Evolutionary conservation across 2,888 invertebrate species (phyloP).

Genomic region (Drosophila niveifrons): DNA sequence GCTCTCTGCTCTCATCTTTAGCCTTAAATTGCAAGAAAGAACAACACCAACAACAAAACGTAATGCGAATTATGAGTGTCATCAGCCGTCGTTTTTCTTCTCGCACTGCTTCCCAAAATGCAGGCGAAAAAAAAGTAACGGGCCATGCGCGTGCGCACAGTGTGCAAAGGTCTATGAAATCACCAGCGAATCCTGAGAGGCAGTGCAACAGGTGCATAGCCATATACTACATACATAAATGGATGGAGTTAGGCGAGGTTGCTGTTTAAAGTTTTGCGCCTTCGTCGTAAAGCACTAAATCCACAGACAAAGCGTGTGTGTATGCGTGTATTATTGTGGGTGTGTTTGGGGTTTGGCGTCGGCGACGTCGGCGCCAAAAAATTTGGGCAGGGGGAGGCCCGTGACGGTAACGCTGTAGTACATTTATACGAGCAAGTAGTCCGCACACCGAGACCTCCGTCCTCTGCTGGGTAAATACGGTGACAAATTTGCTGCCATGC

Average conservation of each 20-base stretch:
- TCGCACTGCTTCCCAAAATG: constrained; percentile 26
- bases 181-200: not conserved
- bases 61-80: constrained; percentile 53
- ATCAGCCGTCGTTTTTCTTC: constrained; percentile 42
- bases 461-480: constrained; percentile 49
- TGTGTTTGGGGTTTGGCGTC: constrained; percentile 56
- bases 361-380: constrained; percentile 29
- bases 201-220: constrained; percentile 3
- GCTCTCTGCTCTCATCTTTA: constrained; percentile 25
- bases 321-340: constrained; percentile 46
- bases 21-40: constrained; percentile 18
- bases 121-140: constrained; percentile 1
- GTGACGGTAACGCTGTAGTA: constrained; percentile 9
- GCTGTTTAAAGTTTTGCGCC: constrained; percentile 57
- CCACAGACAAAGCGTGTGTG: constrained; percentile 60
- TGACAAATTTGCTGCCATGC: constrained; percentile 61
- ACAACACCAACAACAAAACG: constrained; percentile 22
- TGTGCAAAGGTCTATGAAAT: constrained; percentile 5
- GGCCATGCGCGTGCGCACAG: constrained; percentile 6
- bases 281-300: constrained; percentile 72
- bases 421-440: constrained; percentile 32
- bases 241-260: constrained; percentile 11
- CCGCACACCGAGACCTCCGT: constrained; percentile 36
- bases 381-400: constrained; percentile 37
- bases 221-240: not conserved